A percentile compares a stretch with the other conserved stretches of the same genome.
phyloP scores from a whole-genome alignment of 2,797 vertebrate genomes.

The Rousettus madagascariensis region DNA sequence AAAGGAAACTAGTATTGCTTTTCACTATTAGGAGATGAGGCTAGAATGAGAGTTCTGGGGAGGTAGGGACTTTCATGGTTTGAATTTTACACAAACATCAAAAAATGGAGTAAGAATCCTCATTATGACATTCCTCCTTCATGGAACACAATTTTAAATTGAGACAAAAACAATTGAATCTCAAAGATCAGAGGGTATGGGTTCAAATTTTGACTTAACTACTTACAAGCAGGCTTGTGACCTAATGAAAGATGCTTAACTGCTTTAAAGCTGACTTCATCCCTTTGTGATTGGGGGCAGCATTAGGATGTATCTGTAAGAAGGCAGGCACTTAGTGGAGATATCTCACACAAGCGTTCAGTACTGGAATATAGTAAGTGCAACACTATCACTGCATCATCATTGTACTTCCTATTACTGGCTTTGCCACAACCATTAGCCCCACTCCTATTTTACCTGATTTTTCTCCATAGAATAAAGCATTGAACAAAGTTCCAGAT shows the following conservation, averaged over 20 bases:
- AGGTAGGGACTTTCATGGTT: not conserved
- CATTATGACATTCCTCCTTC: not conserved
- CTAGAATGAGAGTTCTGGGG: not conserved
- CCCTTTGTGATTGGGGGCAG: not conserved
- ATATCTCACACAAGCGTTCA: not conserved
- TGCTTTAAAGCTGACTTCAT: not conserved
- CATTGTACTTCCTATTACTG: not conserved
- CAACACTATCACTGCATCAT: too few species aligned
- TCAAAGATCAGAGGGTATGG: not conserved
- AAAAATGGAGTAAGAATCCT: not conserved
- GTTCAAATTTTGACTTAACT: not conserved
- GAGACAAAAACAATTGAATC: not conserved
- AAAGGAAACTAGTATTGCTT: not conserved
- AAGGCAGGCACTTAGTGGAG: not conserved
- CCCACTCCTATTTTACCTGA: not conserved
- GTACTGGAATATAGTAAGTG: fast-evolving
- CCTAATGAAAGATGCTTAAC: not conserved
- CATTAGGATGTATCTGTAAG: not conserved
- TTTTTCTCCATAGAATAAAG: not conserved
- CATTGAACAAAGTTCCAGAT: not conserved
- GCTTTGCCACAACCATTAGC: not conserved
- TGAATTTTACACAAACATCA: not conserved
- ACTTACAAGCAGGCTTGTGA: not conserved
- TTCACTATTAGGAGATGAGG: not conserved
- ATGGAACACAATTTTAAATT: not conserved